Conservation (phyloP, 2,113 vertebrate species). For the Tylochromis polylepis region DNA sequence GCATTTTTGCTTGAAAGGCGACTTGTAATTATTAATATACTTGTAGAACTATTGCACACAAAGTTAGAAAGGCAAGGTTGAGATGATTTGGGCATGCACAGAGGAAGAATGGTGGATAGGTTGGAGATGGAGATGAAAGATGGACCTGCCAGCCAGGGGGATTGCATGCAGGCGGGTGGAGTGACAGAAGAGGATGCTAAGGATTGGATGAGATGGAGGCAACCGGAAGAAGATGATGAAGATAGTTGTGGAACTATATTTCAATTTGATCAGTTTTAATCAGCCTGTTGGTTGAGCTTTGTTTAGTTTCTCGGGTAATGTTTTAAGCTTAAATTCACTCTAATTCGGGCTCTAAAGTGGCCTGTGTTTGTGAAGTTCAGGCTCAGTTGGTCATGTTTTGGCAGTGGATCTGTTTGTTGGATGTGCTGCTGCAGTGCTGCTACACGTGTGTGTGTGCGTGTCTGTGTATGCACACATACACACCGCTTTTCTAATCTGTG, state of each 20-base stretch:
- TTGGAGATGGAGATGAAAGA: neutral
- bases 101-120: neutral
- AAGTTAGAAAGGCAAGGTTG: neutral
- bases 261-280: neutral
- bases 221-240: neutral
- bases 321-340: neutral
- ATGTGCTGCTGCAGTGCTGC: conserved; percentile 7
- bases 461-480: neutral
- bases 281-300: neutral
- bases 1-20: neutral
- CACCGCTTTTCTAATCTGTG: conserved; percentile 38
- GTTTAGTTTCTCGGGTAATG: neutral
- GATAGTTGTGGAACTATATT: neutral
- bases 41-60: neutral
- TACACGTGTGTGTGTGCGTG: neutral
- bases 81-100: neutral
- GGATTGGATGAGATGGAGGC: neutral
- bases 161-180: neutral
- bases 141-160: neutral
- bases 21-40: neutral
- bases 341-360: neutral
- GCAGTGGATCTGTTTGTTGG: conserved; percentile 41
- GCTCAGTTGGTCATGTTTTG: conserved; percentile 37
- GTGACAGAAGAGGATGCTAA: neutral
- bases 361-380: neutral